phyloP scores from a whole-genome alignment of 2,113 vertebrate genomes.

The Ptilorrhoa leucosticta region DNA sequence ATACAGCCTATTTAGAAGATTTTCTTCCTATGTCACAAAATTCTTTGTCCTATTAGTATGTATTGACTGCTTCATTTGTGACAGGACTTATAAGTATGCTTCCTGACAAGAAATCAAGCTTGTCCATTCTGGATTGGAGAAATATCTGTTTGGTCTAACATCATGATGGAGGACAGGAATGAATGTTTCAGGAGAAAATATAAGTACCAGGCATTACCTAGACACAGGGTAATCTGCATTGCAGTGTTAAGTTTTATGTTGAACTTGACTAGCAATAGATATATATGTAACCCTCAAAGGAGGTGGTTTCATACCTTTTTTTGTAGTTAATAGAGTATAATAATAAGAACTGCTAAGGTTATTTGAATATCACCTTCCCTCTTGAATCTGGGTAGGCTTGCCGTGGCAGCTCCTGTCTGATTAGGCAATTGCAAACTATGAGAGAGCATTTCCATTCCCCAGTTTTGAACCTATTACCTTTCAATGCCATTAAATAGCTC shows the following conservation, averaged over 20 bases:
- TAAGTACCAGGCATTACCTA: background rate
- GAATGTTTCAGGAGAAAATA: background rate
- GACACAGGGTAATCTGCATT: rapidly evolving
- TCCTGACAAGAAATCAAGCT: background rate
- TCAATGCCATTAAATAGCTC: background rate
- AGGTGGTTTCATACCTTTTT: background rate
- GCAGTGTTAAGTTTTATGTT: background rate
- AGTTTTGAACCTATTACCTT: background rate
- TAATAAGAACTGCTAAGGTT: background rate
- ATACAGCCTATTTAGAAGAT: background rate
- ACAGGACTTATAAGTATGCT: background rate
- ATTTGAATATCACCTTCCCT: background rate
- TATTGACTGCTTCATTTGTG: background rate
- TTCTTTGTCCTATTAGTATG: background rate
- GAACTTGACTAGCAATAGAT: background rate
- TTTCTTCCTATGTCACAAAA: background rate
- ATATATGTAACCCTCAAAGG: background rate
- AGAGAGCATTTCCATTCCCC: background rate
- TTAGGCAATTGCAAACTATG: background rate
- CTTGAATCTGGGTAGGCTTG: background rate
- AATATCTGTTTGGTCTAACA: background rate
- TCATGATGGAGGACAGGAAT: background rate
- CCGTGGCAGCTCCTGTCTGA: background rate
- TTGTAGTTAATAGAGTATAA: background rate
- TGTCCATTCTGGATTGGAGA: background rate